These are phyloP conservation scores for Pseudanteris insignis DNA, from an alignment of 2,888 invertebrate genomes.

Conservation along the genomic window DNA sequence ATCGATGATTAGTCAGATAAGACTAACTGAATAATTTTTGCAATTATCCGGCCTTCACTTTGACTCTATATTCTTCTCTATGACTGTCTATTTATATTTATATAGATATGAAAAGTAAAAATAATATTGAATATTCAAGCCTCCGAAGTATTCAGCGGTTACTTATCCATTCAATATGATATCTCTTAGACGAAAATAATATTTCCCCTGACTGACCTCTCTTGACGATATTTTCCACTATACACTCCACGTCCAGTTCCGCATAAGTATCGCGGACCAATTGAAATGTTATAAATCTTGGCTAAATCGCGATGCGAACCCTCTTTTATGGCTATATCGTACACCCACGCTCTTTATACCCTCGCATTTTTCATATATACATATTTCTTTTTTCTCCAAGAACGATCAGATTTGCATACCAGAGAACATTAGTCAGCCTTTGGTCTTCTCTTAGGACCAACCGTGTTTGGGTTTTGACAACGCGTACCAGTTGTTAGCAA, in stretches of 20 bases:
- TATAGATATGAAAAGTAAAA: constrained; percentile 22
- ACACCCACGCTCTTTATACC: constrained; percentile 39
- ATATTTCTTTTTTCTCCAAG: constrained; percentile 22
- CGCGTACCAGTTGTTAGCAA: constrained; percentile 20
- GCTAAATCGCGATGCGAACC: constrained; percentile 34
- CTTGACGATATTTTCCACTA: constrained; percentile 43
- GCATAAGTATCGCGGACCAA: constrained; percentile 43
- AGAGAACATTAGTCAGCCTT: constrained; percentile 57
- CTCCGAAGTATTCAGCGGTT: constrained; percentile 14
- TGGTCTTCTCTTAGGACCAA: constrained; percentile 35
- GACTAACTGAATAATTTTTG: too few relatives aligned
- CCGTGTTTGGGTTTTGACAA: constrained; percentile 47
- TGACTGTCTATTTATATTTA: constrained; percentile 17
- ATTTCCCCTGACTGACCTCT: constrained; percentile 39
- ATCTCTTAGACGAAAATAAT: constrained; percentile 33
- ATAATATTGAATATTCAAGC: too few relatives aligned
- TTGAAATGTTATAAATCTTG: constrained; percentile 47
- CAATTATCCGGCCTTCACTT: too few relatives aligned
- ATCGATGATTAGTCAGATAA: too few relatives aligned
- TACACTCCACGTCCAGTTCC: constrained; percentile 33
- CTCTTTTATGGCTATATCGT: constrained; percentile 40
- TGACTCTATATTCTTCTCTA: neutral
- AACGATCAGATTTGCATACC: constrained; percentile 57
- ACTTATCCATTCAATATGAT: constrained; percentile 23
- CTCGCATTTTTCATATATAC: constrained; percentile 42